Evolutionary conservation across 2,888 invertebrate species (phyloP).

Genomic region (Lycocerus yunnanus): DNA sequence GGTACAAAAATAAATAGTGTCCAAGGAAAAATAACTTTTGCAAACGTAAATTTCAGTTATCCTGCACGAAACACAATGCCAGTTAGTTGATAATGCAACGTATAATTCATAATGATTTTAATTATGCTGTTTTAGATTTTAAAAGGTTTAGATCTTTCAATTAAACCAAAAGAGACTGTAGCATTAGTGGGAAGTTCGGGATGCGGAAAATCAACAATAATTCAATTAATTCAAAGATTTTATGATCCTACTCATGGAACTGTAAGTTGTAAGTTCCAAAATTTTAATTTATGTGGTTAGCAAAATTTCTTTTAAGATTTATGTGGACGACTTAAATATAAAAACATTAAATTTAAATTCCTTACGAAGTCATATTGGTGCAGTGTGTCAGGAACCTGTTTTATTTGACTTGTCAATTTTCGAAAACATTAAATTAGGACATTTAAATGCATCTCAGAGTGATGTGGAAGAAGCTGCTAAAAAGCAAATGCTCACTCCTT

Average conservation of each 20-base stretch:
- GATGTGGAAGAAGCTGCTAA: slow-evolving; percentile 80
- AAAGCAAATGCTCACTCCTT: slow-evolving; percentile 90
- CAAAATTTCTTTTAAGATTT: slow-evolving; percentile 56
- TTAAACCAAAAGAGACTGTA: slow-evolving; percentile 73
- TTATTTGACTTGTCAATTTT: slow-evolving; percentile 86
- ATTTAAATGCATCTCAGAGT: slow-evolving; percentile 64
- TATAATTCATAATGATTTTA: slow-evolving; percentile 14
- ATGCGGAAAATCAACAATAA: slow-evolving; percentile 58
- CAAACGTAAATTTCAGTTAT: slow-evolving; percentile 77
- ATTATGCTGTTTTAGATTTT: slow-evolving; percentile 60
- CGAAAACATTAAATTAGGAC: slow-evolving; percentile 93
- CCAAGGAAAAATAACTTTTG: slow-evolving; percentile 72
- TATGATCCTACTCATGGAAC: slow-evolving; percentile 69
- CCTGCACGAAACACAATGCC: slow-evolving; percentile 75
- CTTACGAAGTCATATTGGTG: slow-evolving; percentile 79
- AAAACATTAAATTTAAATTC: slow-evolving; percentile 77
- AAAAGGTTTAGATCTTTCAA: slow-evolving; percentile 66
- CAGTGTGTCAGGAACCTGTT: slow-evolving; percentile 91
- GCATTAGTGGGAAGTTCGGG: slow-evolving; percentile 75
- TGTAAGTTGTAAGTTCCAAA: slow-evolving; percentile 66
- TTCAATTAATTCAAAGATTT: slow-evolving; percentile 67
- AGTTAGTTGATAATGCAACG: slow-evolving; percentile 56
- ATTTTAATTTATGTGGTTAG: slow-evolving; percentile 58
- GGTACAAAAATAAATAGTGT: slow-evolving; percentile 65
- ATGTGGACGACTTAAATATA: slow-evolving; percentile 70